Conservation (phyloP, 2,113 vertebrate species). For the Verasper variegatus region DNA sequence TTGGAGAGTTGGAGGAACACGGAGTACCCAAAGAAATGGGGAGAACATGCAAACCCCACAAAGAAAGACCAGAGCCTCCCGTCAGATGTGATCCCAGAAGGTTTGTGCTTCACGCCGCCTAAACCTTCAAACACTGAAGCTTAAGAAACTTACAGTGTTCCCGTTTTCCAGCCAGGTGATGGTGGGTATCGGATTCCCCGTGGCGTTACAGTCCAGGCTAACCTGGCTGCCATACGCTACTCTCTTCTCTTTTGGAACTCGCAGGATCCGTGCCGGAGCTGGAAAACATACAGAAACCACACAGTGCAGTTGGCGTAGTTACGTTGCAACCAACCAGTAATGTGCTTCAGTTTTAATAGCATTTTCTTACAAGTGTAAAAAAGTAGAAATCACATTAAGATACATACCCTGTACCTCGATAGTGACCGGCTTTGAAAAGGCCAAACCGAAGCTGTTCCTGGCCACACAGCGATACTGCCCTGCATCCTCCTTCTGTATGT, state of each 20-base stretch:
- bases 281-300: slow-evolving; percentile 41
- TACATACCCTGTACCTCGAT: slow-evolving; percentile 91
- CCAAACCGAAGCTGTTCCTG: slow-evolving; percentile 94
- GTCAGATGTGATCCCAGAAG: no score
- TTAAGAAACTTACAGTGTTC: slow-evolving; percentile 88
- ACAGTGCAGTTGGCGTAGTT: neutral
- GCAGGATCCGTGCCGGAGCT: slow-evolving; percentile 95
- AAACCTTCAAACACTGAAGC: neutral
- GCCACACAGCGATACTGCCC: slow-evolving; percentile 95
- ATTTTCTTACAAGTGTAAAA: no score
- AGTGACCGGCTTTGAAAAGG: slow-evolving; percentile 90
- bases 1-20: no score
- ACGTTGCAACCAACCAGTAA: neutral
- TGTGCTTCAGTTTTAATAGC: neutral
- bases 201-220: slow-evolving; percentile 88
- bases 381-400: neutral
- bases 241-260: slow-evolving; percentile 91
- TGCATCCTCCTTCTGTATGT: slow-evolving; percentile 92
- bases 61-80: no score
- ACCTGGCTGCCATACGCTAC: slow-evolving; percentile 92
- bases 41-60: no score
- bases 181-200: slow-evolving; percentile 91
- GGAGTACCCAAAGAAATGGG: no score
- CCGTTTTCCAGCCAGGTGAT: slow-evolving; percentile 97
- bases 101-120: no score